These are phyloP conservation scores for Drosophila insularis DNA, from an alignment of 1,140 invertebrate species.

Conservation along the genomic window DNA sequence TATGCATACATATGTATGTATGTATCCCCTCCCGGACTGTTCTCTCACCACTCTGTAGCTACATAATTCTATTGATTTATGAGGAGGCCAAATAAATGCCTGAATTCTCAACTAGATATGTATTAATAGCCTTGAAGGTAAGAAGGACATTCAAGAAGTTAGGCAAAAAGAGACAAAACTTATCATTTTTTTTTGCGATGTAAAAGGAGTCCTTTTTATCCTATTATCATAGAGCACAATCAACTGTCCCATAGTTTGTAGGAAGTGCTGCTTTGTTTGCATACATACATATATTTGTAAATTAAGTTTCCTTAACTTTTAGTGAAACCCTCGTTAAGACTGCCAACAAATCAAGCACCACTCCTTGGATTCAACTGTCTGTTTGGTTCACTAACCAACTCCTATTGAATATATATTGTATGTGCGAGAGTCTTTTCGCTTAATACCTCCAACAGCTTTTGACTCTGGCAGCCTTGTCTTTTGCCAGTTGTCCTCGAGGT, in stretches of 20 bases:
- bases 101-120: constrained; percentile 1
- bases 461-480: constrained; percentile 16
- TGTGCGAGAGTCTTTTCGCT: constrained; percentile 13
- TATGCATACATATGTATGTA: neutral
- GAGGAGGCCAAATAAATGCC: neutral
- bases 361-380: neutral
- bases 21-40: neutral
- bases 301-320: neutral
- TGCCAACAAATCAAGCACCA: neutral
- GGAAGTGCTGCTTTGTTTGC: too few species aligned
- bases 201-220: too few species aligned
- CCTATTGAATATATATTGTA: constrained; percentile 3
- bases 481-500: constrained; percentile 27
- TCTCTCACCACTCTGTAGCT: too few species aligned
- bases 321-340: neutral
- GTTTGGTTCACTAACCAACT: neutral
- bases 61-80: constrained; percentile 11
- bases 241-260: too few species aligned
- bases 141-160: neutral
- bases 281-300: too few species aligned
- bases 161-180: too few species aligned
- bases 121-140: neutral
- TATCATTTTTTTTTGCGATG: too few species aligned
- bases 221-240: too few species aligned
- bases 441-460: constrained; percentile 13